Conservation (phyloP, 2,888 invertebrate species). For the Kryphioiulus occultus region DNA sequence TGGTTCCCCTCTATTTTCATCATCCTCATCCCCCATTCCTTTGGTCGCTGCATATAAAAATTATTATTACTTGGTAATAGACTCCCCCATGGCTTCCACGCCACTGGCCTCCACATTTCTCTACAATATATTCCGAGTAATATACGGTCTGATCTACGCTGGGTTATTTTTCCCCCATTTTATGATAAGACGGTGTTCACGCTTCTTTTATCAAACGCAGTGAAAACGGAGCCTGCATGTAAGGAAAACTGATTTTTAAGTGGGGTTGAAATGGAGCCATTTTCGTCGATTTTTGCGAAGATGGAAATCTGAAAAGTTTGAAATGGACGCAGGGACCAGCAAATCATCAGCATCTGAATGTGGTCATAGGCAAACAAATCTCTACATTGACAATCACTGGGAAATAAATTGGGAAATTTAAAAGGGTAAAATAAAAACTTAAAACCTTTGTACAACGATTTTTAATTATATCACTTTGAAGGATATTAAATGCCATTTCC, state of each 20-base stretch:
- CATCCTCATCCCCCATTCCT: background rate
- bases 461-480: too few species aligned
- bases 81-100: background rate
- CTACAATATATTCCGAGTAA: background rate
- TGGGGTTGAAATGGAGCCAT: background rate
- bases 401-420: too few species aligned
- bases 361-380: too few species aligned
- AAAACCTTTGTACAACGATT: too few species aligned
- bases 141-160: background rate
- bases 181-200: background rate
- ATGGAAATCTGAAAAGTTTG: background rate
- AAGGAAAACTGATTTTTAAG: slow-evolving; percentile 5
- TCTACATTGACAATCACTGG: too few species aligned
- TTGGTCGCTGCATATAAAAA: background rate
- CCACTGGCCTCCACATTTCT: background rate
- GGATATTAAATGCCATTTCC: too few species aligned
- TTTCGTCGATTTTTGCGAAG: background rate
- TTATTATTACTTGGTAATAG: slow-evolving; percentile 5
- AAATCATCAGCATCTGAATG: too few species aligned
- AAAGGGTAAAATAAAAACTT: too few species aligned
- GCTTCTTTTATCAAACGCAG: background rate
- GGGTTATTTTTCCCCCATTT: background rate
- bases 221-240: background rate
- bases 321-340: too few species aligned
- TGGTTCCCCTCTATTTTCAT: background rate